phyloP scores from a whole-genome alignment of 2,888 invertebrate species.

The Troides helena region DNA sequence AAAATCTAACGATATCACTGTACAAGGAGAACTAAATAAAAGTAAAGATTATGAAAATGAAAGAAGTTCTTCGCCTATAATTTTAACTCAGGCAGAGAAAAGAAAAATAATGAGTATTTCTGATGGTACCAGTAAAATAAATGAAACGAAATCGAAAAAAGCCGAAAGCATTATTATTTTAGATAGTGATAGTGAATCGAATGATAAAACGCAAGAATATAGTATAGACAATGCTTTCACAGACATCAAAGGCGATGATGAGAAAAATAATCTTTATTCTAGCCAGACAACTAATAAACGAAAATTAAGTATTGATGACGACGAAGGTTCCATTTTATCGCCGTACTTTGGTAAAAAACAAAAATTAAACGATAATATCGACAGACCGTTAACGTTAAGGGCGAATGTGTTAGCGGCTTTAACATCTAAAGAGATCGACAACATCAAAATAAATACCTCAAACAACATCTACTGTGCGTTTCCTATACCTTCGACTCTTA shows the following conservation, averaged over 20 bases:
- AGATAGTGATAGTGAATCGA: conserved; percentile 67
- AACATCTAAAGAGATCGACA: conserved; percentile 46
- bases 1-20: conserved; percentile 27
- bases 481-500: conserved; percentile 45
- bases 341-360: conserved; percentile 66
- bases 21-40: conserved; percentile 14
- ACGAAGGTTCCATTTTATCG: conserved; percentile 48
- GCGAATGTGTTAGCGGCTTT: conserved; percentile 60
- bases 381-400: conserved; percentile 51
- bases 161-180: conserved; percentile 55
- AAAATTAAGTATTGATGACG: conserved; percentile 50
- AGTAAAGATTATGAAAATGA: conserved; percentile 36
- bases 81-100: conserved; percentile 61
- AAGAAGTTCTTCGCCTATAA: conserved; percentile 61
- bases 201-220: conserved; percentile 51
- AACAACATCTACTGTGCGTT: conserved; percentile 40
- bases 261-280: conserved; percentile 32
- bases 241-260: conserved; percentile 14
- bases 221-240: conserved; percentile 36
- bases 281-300: conserved; percentile 45
- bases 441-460: conserved; percentile 38
- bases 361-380: conserved; percentile 45
- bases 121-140: background rate
- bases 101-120: conserved; percentile 35
- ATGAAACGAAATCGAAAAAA: conserved; percentile 35